These are phyloP conservation scores for Lophura nycthemera DNA, from an alignment of 2,113 vertebrate genomes.

Conservation along the genomic window DNA sequence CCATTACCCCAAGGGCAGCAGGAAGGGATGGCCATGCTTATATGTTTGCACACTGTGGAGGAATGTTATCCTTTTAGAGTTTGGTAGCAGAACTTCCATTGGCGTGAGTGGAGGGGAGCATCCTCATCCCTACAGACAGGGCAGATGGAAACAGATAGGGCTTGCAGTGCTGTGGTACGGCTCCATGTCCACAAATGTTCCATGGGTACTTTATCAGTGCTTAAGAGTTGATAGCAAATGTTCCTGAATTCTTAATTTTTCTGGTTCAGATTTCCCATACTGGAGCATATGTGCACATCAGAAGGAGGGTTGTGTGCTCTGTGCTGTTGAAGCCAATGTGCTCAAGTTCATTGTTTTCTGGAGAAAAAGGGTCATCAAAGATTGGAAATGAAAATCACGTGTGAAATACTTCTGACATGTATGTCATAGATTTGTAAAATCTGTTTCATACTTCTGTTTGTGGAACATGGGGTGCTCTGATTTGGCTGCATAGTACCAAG, in stretches of 20 bases:
- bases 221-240: neutral
- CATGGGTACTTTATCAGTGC: neutral
- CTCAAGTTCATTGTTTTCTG: neutral
- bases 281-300: neutral
- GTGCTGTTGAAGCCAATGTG: neutral
- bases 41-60: neutral
- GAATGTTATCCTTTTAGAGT: neutral
- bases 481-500: constrained; percentile 38
- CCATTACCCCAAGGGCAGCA: neutral
- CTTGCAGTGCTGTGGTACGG: neutral
- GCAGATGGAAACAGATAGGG: no score
- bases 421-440: constrained; percentile 46
- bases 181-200: neutral
- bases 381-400: constrained; percentile 25
- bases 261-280: neutral
- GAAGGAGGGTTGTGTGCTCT: neutral
- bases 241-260: neutral
- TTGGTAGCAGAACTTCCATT: neutral
- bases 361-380: neutral
- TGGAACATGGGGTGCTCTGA: constrained; percentile 36
- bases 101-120: neutral
- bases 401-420: neutral
- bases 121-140: neutral
- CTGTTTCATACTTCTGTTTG: constrained; percentile 19
- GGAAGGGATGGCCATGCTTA: neutral